Evolutionary conservation across 1,140 invertebrate genomes (phyloP).

Genomic region (Drosophila lini): DNA sequence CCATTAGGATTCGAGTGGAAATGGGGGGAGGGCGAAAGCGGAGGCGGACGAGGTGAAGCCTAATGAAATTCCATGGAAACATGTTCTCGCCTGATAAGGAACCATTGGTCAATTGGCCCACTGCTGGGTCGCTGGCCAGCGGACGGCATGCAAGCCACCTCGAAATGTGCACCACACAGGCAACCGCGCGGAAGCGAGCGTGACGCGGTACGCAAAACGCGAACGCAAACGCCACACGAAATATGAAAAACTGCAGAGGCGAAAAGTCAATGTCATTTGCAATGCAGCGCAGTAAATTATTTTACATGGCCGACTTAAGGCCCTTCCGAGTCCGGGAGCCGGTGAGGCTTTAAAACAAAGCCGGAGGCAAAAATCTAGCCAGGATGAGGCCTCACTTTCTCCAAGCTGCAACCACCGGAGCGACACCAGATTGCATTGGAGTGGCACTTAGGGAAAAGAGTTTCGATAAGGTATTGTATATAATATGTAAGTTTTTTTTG

Average conservation of each 20-base stretch:
- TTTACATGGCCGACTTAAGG: conserved; percentile 52
- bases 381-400: conserved; percentile 17
- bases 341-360: conserved; percentile 26
- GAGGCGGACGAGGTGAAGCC: conserved; percentile 41
- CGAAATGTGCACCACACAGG: conserved; percentile 78
- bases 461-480: neutral
- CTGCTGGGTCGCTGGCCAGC: conserved; percentile 10
- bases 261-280: conserved; percentile 70
- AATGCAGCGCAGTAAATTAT: conserved; percentile 69
- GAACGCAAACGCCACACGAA: conserved; percentile 27
- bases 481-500: neutral
- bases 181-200: conserved; percentile 71
- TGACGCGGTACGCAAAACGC: conserved; percentile 53
- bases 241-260: conserved; percentile 64
- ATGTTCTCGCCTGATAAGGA: conserved; percentile 84
- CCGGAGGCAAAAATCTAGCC: neutral
- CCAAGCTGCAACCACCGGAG: neutral
- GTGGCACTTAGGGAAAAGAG: neutral
- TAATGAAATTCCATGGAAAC: conserved; percentile 83
- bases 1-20: conserved; percentile 44
- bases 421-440: conserved; percentile 21
- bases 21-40: neutral
- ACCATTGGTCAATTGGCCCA: conserved; percentile 76
- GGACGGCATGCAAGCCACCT: conserved; percentile 57
- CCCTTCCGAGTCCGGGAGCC: neutral